phyloP scores from a whole-genome alignment of 92 coral and sea anemone genomes.

The Metridium senile region DNA sequence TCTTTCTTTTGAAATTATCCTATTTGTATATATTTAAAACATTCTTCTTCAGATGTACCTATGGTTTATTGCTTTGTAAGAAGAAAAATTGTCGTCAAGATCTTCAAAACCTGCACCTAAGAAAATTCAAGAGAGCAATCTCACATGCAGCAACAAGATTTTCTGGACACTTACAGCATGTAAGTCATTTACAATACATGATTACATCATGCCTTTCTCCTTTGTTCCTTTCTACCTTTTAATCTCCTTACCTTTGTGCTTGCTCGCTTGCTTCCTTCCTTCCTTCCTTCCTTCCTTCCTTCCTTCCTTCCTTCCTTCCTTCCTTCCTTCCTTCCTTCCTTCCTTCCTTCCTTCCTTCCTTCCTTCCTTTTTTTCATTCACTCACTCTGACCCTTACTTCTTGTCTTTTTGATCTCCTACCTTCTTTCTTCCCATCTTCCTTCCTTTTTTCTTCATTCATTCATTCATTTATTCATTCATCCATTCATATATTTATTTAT shows the following conservation, averaged over 20 bases:
- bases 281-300: background rate
- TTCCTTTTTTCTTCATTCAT: background rate
- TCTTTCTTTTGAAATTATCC: no score
- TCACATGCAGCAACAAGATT: conserved; percentile 88
- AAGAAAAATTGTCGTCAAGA: conserved; percentile 52
- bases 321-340: background rate
- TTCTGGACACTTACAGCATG: conserved; percentile 92
- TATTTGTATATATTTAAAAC: no score
- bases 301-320: background rate
- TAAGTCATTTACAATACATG: no score
- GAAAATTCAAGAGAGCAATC: conserved; percentile 73
- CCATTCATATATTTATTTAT: no score
- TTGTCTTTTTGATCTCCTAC: background rate
- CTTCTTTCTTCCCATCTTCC: background rate
- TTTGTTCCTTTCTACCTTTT: no score
- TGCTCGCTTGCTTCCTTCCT: background rate
- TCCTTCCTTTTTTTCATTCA: background rate
- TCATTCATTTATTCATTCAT: background rate
- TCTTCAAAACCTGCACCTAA: conserved; percentile 57
- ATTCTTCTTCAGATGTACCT: conserved; percentile 31
- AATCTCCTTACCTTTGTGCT: no score
- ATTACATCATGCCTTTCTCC: no score
- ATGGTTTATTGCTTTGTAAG: conserved; percentile 72
- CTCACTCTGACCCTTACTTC: background rate
- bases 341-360: background rate